Conservation (phyloP, 2,113 vertebrate species). For the Polypterus senegalus region DNA sequence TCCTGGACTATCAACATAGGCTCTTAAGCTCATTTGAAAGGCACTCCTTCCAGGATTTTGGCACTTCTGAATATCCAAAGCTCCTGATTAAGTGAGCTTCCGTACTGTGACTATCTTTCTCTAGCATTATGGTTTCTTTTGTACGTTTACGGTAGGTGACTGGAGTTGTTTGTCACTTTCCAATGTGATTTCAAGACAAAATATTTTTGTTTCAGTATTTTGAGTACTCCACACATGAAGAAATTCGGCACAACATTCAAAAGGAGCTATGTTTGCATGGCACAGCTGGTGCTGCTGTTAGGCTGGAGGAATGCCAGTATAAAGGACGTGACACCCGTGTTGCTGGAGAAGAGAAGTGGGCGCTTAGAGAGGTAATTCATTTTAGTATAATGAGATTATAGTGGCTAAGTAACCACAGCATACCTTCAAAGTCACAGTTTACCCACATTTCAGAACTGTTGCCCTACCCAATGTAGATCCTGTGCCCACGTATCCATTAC, state of each 20-base stretch:
- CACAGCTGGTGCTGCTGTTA: slow-evolving; percentile 40
- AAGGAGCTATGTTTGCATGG: slow-evolving; percentile 85
- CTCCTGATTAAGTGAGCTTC: too few relatives aligned
- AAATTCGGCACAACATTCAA: slow-evolving; percentile 90
- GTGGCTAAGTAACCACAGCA: too few relatives aligned
- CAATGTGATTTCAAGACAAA: not conserved
- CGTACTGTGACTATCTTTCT: not conserved
- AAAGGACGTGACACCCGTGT: slow-evolving; percentile 60
- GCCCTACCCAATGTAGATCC: too few relatives aligned
- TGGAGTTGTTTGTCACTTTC: too few relatives aligned
- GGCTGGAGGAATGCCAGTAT: slow-evolving; percentile 69
- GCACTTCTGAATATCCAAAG: too few relatives aligned
- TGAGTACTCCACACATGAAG: slow-evolving; percentile 73
- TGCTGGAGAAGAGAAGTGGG: slow-evolving; percentile 70
- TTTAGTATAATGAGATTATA: not conserved
- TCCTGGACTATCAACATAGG: too few relatives aligned
- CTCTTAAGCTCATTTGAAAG: too few relatives aligned
- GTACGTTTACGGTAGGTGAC: too few relatives aligned
- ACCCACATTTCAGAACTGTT: too few relatives aligned
- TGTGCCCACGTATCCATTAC: too few relatives aligned
- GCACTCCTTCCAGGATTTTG: too few relatives aligned
- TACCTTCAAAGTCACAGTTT: too few relatives aligned
- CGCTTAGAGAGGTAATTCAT: slow-evolving; percentile 64
- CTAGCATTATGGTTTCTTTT: not conserved
- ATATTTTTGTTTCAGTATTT: slow-evolving; percentile 65